phyloP scores from a whole-genome alignment of 92 coral and sea anemone genomes.

The Epizoanthus illoricatus region DNA sequence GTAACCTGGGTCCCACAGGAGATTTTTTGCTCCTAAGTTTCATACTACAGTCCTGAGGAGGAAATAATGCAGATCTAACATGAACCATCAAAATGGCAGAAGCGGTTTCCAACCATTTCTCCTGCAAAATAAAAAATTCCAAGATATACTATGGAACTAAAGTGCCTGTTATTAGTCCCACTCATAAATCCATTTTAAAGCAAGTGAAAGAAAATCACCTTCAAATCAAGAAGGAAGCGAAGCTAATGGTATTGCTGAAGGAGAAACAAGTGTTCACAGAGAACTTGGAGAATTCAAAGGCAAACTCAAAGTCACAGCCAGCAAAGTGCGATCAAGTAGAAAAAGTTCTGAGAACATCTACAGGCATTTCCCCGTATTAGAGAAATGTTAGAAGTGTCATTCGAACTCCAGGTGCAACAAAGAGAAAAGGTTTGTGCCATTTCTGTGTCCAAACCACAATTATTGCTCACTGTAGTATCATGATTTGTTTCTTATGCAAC shows the following conservation, averaged over 20 bases:
- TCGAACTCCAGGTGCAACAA: conserved; percentile 43
- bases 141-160: not conserved
- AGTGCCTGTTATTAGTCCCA: not conserved
- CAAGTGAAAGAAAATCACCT: conserved; percentile 24
- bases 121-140: conserved; percentile 40
- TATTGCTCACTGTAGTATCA: too few species aligned
- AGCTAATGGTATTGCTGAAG: not conserved
- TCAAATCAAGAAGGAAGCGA: not conserved
- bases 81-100: not conserved
- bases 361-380: too few species aligned
- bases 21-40: not conserved
- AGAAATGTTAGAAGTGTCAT: conserved; percentile 8
- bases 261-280: not conserved
- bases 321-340: not conserved
- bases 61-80: not conserved
- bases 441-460: too few species aligned
- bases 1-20: conserved; percentile 17
- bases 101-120: not conserved
- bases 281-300: not conserved
- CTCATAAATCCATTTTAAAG: conserved; percentile 22
- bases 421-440: conserved; percentile 26
- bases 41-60: not conserved
- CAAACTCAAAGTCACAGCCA: not conserved
- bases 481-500: not conserved
- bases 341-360: not conserved